Conservation (phyloP, 1,140 invertebrate species). For the Bombus confusus region DNA sequence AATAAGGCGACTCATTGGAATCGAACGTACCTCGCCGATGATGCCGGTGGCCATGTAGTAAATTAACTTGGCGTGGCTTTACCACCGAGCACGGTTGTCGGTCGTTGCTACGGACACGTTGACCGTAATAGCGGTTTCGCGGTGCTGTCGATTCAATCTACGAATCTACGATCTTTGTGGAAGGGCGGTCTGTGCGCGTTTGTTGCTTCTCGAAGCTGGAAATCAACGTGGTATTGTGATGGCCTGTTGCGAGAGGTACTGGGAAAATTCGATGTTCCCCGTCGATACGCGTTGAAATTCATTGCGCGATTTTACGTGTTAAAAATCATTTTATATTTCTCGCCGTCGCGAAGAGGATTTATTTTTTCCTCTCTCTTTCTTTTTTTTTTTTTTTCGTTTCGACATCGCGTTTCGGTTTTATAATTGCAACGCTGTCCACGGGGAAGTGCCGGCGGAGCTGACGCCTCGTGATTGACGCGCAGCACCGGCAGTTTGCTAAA, state of each 20-base stretch:
- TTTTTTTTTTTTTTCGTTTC: neutral
- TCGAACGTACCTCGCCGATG: neutral
- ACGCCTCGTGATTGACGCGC: neutral
- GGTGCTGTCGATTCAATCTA: neutral
- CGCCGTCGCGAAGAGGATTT: neutral
- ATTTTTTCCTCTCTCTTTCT: too few species aligned
- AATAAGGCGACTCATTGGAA: slow-evolving; percentile 25
- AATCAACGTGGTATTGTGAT: neutral
- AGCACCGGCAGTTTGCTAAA: neutral
- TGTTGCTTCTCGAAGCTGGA: neutral
- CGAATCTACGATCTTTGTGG: neutral
- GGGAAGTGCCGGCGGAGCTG: neutral
- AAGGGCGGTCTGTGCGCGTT: neutral
- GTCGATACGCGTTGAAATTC: neutral
- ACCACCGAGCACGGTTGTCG: neutral
- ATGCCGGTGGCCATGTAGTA: neutral
- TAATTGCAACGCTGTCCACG: neutral
- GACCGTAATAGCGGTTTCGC: neutral
- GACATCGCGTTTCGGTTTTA: neutral
- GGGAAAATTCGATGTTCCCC: neutral
- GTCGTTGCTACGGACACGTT: neutral
- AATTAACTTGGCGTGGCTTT: neutral
- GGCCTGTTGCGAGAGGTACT: neutral
- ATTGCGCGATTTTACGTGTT: neutral
- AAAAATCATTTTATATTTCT: neutral